These are phyloP conservation scores for Mastomys natalensis DNA, from an alignment of 2,113 vertebrate species.

Conservation along the genomic window DNA sequence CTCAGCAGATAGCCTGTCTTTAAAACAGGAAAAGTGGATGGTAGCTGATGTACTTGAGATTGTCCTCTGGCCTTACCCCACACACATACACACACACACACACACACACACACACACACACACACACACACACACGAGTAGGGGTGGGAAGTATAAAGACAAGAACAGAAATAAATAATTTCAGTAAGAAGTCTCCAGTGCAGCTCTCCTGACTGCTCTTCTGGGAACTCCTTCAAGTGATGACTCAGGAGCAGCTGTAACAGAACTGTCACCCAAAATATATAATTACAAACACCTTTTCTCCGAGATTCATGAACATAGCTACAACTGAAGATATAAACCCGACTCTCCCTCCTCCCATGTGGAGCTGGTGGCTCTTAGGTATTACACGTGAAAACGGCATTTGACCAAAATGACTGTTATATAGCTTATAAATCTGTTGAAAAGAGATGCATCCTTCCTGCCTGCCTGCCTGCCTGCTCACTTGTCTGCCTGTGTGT, in stretches of 20 bases:
- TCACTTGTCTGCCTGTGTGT: not conserved
- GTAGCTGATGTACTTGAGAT: not conserved
- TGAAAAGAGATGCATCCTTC: not conserved
- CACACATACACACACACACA: not conserved
- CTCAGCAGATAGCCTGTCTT: too few species aligned
- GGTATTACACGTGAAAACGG: conserved; percentile 56
- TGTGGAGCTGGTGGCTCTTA: conserved; percentile 61
- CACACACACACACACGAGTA: not conserved
- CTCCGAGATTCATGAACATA: conserved; percentile 39
- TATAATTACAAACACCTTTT: conserved; percentile 62
- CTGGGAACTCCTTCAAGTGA: conserved; percentile 34
- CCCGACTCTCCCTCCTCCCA: conserved; percentile 56
- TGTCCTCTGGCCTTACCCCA: not conserved
- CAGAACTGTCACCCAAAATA: conserved; percentile 40
- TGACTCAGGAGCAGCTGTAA: not conserved
- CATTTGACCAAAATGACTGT: conserved; percentile 70
- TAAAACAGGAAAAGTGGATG: not conserved
- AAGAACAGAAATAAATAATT: conserved; percentile 24
- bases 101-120: not conserved
- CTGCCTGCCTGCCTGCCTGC: not conserved
- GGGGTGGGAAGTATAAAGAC: not conserved
- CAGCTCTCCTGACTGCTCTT: not conserved
- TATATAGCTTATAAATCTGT: conserved; percentile 66
- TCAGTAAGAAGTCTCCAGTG: not conserved
- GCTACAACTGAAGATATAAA: conserved; percentile 39